Conservation (phyloP, 2,888 invertebrate species). For the Aphidoletes aphidimyza region DNA sequence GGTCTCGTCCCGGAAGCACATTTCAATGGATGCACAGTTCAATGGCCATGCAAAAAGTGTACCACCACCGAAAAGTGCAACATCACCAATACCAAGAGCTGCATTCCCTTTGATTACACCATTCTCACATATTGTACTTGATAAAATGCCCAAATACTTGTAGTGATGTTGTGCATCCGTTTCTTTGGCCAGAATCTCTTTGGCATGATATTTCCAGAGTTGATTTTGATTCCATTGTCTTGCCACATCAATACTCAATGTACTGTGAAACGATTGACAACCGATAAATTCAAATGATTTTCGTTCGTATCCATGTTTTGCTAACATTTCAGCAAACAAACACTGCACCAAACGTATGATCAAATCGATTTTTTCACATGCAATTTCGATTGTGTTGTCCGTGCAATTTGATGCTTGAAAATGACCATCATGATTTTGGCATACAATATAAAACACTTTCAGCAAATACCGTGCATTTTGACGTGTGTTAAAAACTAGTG, state of each 20-base stretch:
- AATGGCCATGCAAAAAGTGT: slow-evolving; percentile 92
- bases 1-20: slow-evolving; percentile 66
- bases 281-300: slow-evolving; percentile 83
- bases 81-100: slow-evolving; percentile 91
- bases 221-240: slow-evolving; percentile 79
- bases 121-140: slow-evolving; percentile 82
- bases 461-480: slow-evolving; percentile 2
- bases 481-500: background rate
- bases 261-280: too few relatives aligned
- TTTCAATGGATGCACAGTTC: slow-evolving; percentile 74
- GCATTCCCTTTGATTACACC: slow-evolving; percentile 81
- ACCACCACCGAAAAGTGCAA: slow-evolving; percentile 90
- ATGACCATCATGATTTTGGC: slow-evolving; percentile 80
- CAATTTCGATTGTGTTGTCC: slow-evolving; percentile 71
- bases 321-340: slow-evolving; percentile 86
- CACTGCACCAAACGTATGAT: slow-evolving; percentile 85
- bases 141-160: slow-evolving; percentile 90
- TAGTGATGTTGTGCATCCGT: slow-evolving; percentile 71
- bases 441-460: slow-evolving; percentile 77
- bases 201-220: slow-evolving; percentile 86
- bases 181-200: slow-evolving; percentile 81
- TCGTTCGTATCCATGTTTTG: slow-evolving; percentile 79
- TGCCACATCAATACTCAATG: slow-evolving; percentile 70
- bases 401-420: slow-evolving; percentile 73
- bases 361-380: slow-evolving; percentile 78